Conservation (phyloP, 1,140 invertebrate species). For the Lepeophtheirus salmonis region DNA sequence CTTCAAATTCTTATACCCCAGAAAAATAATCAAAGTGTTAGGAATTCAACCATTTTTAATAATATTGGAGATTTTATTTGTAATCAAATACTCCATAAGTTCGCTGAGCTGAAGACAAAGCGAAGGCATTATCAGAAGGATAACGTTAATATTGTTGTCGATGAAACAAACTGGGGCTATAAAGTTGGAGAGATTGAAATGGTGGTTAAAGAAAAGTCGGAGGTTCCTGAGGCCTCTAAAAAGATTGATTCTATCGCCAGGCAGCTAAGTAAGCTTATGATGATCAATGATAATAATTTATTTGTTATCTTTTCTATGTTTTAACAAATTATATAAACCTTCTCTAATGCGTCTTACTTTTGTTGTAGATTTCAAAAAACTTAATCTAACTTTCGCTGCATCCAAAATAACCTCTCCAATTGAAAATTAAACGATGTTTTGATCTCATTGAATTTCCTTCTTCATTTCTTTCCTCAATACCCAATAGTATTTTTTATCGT, state of each 20-base stretch:
- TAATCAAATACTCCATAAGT: neutral
- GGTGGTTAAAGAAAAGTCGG: neutral
- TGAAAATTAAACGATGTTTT: neutral
- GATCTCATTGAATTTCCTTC: neutral
- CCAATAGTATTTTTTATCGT: too few relatives aligned
- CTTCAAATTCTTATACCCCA: neutral
- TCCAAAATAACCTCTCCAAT: neutral
- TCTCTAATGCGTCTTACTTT: too few relatives aligned
- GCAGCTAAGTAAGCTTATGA: neutral
- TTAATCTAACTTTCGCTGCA: neutral
- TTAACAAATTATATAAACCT: too few relatives aligned
- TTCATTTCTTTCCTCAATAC: neutral
- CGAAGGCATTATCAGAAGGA: neutral
- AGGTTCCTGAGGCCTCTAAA: neutral
- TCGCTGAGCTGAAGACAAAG: neutral
- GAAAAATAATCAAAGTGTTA: neutral
- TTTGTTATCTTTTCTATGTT: too few relatives aligned
- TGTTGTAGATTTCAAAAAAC: neutral
- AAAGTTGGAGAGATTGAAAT: slow-evolving; percentile 8
- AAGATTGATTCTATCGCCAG: neutral
- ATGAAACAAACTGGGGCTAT: neutral
- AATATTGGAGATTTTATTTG: neutral
- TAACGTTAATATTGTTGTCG: neutral
- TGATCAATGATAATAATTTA: too few relatives aligned
- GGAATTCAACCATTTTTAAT: neutral